These are phyloP conservation scores for Tenualosa thibaudeaui DNA, from an alignment of 2,797 vertebrate genomes.

Conservation along the genomic window DNA sequence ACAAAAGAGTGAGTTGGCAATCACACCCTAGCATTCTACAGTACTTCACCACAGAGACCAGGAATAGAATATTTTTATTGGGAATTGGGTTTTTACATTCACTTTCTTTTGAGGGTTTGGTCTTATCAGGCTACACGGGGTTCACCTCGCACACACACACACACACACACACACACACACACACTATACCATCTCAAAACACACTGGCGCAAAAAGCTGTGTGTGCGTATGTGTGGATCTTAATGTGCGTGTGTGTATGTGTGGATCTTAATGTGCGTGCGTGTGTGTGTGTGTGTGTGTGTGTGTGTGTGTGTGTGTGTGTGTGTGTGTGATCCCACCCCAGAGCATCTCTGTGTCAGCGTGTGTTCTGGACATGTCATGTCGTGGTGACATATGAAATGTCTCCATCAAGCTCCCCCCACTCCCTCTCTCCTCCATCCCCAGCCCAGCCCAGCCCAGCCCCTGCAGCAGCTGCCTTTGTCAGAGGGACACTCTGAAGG, in stretches of 20 bases:
- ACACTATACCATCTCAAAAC: neutral
- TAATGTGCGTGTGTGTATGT: neutral
- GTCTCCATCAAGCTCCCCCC: neutral
- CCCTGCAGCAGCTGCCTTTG: constrained; percentile 46
- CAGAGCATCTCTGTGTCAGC: neutral
- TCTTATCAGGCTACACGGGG: neutral
- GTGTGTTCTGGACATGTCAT: constrained; percentile 17
- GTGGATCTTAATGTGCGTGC: neutral
- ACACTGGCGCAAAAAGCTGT: neutral
- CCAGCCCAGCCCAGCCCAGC: too few relatives aligned
- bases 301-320: constrained; percentile 15
- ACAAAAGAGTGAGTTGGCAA: neutral
- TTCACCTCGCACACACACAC: neutral
- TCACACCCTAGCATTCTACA: neutral
- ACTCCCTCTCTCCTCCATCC: neutral
- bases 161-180: neutral
- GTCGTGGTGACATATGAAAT: neutral
- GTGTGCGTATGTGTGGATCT: constrained; percentile 1
- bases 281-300: constrained; percentile 14
- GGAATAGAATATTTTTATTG: neutral
- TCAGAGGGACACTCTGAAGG: constrained; percentile 47
- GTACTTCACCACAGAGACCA: neutral
- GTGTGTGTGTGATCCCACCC: constrained; percentile 6
- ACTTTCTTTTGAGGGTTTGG: neutral
- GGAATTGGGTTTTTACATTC: neutral